Evolutionary conservation across 2,113 vertebrate species (phyloP).

Genomic region (Centropristis striata): DNA sequence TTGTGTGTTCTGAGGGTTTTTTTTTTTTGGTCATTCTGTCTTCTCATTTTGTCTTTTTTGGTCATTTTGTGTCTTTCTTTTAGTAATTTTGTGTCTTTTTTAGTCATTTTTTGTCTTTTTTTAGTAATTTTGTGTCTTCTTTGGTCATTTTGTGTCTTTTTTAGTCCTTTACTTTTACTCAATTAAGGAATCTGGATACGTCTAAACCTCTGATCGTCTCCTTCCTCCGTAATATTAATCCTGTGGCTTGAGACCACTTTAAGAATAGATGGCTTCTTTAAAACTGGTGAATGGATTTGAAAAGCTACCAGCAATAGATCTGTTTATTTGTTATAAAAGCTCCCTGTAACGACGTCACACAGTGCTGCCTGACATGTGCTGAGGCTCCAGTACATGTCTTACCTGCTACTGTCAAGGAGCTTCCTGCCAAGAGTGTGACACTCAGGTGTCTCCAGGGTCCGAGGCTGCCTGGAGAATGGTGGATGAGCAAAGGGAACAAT

Average conservation of each 20-base stretch:
- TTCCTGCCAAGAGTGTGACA: constrained; percentile 93
- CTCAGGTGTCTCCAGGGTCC: constrained; percentile 93
- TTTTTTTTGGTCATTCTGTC: too few species aligned
- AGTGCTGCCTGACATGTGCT: constrained; percentile 53
- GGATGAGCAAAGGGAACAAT: constrained; percentile 82
- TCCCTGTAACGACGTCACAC: neutral
- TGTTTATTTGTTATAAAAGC: neutral
- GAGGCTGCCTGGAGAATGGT: constrained; percentile 93
- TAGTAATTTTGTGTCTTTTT: too few species aligned
- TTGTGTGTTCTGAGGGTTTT: too few species aligned
- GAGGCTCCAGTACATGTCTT: constrained; percentile 80
- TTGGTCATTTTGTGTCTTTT: too few species aligned
- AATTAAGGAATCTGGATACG: too few species aligned
- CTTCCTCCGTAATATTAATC: neutral
- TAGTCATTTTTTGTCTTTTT: too few species aligned
- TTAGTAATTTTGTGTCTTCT: too few species aligned
- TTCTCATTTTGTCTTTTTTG: too few species aligned
- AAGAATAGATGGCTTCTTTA: neutral
- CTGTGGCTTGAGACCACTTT: neutral
- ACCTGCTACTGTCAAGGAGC: constrained; percentile 92
- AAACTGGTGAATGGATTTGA: neutral
- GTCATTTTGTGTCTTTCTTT: too few species aligned
- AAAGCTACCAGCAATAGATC: neutral
- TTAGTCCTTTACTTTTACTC: too few species aligned
- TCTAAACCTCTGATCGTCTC: too few species aligned